A percentile compares a stretch with the other conserved stretches of the same genome.
Conservation (phyloP, 2,797 vertebrate genomes). For the Pseudochirops corinnae region DNA sequence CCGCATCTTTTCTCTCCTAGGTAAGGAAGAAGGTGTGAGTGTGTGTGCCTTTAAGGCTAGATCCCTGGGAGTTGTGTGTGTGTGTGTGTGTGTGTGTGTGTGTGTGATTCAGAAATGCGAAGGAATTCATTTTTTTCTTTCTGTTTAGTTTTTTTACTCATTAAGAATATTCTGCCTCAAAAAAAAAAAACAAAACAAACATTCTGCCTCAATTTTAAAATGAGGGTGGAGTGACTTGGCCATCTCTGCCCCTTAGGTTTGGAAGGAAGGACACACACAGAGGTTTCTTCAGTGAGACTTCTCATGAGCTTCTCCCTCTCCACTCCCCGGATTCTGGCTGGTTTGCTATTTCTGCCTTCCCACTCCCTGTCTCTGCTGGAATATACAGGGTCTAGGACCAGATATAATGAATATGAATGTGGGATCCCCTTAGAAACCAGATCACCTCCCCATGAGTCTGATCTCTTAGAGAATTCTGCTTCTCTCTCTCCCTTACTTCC, state of each 20-base stretch:
- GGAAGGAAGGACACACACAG: background rate
- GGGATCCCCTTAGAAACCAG: background rate
- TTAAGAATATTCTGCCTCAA: background rate
- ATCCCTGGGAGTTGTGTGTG: background rate
- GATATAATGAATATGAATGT: background rate
- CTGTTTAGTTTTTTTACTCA: background rate
- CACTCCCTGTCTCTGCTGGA: background rate
- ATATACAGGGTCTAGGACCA: background rate
- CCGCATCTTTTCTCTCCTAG: background rate
- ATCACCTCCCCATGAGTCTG: background rate
- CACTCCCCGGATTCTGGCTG: background rate
- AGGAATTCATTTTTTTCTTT: background rate
- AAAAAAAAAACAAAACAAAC: background rate
- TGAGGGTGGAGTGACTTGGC: background rate
- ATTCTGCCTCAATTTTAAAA: background rate
- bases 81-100: background rate
- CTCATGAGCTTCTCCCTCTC: background rate
- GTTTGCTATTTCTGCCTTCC: background rate
- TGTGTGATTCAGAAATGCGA: background rate
- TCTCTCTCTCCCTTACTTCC: background rate
- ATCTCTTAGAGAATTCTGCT: background rate
- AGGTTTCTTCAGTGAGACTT: background rate
- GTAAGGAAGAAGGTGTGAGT: conserved; percentile 4
- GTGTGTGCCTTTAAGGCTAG: background rate
- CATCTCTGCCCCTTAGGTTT: background rate